Evolutionary conservation across 1,140 invertebrate species (phyloP).

Genomic region (Achroia grisella): DNA sequence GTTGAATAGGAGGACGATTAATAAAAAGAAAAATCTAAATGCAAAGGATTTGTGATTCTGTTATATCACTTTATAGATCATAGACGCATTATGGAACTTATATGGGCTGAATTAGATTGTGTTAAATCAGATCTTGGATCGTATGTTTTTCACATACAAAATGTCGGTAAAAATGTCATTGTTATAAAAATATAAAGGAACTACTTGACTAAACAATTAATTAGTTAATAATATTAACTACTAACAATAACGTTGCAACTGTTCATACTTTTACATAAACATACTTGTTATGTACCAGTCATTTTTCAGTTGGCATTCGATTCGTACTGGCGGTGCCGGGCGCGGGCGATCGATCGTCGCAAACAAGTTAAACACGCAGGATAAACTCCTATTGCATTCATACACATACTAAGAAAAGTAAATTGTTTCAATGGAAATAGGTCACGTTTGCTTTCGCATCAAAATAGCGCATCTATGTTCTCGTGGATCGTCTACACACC

Average conservation of each 20-base stretch:
- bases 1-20: too few relatives aligned
- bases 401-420: conserved; percentile 10
- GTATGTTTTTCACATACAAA: too few relatives aligned
- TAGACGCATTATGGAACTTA: too few relatives aligned
- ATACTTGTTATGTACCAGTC: conserved; percentile 7
- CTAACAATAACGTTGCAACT: background rate
- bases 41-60: too few relatives aligned
- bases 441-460: conserved; percentile 1
- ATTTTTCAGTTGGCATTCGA: conserved; percentile 35
- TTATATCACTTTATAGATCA: too few relatives aligned
- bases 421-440: conserved; percentile 8
- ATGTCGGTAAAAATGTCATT: too few relatives aligned
- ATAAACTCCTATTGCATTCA: conserved; percentile 18
- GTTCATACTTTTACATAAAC: background rate
- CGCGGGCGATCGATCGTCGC: conserved; percentile 46
- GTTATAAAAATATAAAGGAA: conserved; percentile 3
- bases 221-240: background rate
- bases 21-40: too few relatives aligned
- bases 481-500: too few relatives aligned
- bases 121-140: too few relatives aligned
- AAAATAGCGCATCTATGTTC: background rate
- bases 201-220: conserved; percentile 1
- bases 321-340: conserved; percentile 43
- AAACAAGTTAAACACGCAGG: conserved; percentile 36
- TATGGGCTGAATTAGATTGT: too few relatives aligned